Base-by-base conservation (phyloP, 1,140 invertebrate species). In the Bicyclus anynana region DNA sequence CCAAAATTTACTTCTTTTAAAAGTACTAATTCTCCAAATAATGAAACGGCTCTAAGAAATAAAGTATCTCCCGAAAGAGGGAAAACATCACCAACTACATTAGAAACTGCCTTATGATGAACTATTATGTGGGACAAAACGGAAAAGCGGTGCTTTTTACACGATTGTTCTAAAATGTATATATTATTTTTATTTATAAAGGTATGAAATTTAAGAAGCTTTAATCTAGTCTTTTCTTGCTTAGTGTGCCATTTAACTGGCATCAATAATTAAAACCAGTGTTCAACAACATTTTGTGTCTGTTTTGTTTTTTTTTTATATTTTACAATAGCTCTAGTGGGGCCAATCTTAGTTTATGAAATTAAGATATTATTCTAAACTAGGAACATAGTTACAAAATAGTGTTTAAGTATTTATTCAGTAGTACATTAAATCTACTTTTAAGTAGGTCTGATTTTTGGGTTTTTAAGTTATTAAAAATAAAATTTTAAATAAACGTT, bases 81-180 rank as follows among this genome's bases (percentile, higher is more conserved):
- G 18, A 67, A 70, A 51, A 62, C 69, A 21, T 83, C 84, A 14
- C 89, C 90, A 13, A 85, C 86, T 37, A 91, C 91, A 17, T 80
- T 92, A 72, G 91, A 92, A 85, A 92, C 91, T 44, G 90, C 91
- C 47, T 91, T 91, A 91, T 91, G 90, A 90, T 90, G 61, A 57
- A 42, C 57, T 50, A 62, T 16, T 29, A 53, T 62, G 40, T 53
- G 50, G 51, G 26, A 23, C 23, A 21, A 21, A 5, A 38, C 14
- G 16, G 23, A 33, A 37, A 78, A 72, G 73, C 62, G 78, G 80
- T 87, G 80, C 80, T 85, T 74, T 67, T 65, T 44, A 53, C 33
- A 61, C 54, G 53, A 67, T 62, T 40, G 48, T 62, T 57, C 37
- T n/a, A 57, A 67, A 64, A 74, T 33, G 10, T 33, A 12, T 33